phyloP scores from a whole-genome alignment of 1,140 invertebrate genomes.

The Ladona fulva region DNA sequence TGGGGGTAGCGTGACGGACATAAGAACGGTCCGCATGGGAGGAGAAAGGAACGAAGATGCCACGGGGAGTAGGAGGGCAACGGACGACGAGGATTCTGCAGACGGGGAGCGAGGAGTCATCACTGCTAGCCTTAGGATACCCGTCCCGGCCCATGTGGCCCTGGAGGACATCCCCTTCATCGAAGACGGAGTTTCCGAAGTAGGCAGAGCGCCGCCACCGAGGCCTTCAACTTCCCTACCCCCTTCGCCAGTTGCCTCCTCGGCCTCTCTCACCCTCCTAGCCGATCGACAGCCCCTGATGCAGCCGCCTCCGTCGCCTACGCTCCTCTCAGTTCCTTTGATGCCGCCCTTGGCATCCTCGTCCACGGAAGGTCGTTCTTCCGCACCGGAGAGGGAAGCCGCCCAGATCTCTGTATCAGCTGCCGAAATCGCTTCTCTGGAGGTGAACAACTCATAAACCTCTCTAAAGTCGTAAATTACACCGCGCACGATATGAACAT shows the following conservation, averaged over 20 bases:
- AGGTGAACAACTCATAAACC: too few relatives aligned
- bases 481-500: too few relatives aligned
- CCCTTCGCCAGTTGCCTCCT: constrained; percentile 21
- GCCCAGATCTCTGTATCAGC: neutral
- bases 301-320: neutral
- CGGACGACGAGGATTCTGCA: constrained; percentile 14
- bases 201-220: constrained; percentile 19
- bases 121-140: constrained; percentile 70
- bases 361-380: neutral
- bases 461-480: too few relatives aligned
- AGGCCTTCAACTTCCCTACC: constrained; percentile 17
- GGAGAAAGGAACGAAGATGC: neutral
- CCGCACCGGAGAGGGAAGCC: neutral
- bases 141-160: constrained; percentile 44
- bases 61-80: constrained; percentile 18
- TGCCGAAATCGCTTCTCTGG: too few relatives aligned
- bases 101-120: constrained; percentile 47
- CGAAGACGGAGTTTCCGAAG: constrained; percentile 42
- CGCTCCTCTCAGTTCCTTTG: too few relatives aligned
- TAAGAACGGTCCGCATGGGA: constrained; percentile 13
- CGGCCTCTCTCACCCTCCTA: neutral
- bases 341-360: neutral
- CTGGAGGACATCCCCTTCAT: constrained; percentile 63
- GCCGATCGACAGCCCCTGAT: constrained; percentile 16
- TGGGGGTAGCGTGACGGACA: constrained; percentile 21